These are phyloP conservation scores for Erebia epiphron DNA, from an alignment of 2,888 invertebrate species.

Conservation along the genomic window DNA sequence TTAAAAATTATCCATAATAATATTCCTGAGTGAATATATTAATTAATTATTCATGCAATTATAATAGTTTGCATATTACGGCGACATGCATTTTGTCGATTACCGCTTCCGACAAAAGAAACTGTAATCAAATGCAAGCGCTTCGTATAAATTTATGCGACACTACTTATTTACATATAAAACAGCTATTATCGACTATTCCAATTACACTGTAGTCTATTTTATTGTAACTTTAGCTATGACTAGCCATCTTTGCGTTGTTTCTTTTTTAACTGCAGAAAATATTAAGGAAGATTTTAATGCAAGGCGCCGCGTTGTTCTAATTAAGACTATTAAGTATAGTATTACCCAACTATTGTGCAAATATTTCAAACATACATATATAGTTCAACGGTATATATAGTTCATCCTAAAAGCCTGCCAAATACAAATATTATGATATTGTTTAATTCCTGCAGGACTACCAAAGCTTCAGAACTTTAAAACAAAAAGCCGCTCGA, in stretches of 20 bases:
- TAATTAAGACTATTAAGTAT: no score
- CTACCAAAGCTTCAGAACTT: no score
- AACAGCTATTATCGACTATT: constrained; percentile 20
- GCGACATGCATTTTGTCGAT: constrained; percentile 28
- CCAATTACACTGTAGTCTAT: constrained; percentile 9
- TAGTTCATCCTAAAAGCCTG: no score
- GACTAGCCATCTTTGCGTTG: background rate
- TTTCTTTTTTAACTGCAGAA: background rate
- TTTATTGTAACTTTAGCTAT: constrained; percentile 2
- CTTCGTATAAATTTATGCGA: constrained; percentile 20
- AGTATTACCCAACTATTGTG: no score
- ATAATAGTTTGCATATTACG: constrained; percentile 24
- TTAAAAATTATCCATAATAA: constrained; percentile 1
- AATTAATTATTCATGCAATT: constrained; percentile 23
- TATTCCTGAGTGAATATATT: constrained; percentile 10
- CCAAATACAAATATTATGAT: no score
- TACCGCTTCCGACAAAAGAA: constrained; percentile 27
- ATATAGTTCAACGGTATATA: no score
- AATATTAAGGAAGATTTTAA: no score
- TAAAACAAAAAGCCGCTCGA: no score
- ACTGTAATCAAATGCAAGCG: constrained; percentile 19
- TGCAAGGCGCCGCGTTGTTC: no score
- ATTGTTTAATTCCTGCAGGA: no score
- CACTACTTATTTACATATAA: constrained; percentile 21
- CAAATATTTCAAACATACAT: no score